Evolutionary conservation across 1,140 invertebrate species (phyloP), one percentile per base, ranked within the genome.

Genomic region (Leptoteleia sp.): DNA sequence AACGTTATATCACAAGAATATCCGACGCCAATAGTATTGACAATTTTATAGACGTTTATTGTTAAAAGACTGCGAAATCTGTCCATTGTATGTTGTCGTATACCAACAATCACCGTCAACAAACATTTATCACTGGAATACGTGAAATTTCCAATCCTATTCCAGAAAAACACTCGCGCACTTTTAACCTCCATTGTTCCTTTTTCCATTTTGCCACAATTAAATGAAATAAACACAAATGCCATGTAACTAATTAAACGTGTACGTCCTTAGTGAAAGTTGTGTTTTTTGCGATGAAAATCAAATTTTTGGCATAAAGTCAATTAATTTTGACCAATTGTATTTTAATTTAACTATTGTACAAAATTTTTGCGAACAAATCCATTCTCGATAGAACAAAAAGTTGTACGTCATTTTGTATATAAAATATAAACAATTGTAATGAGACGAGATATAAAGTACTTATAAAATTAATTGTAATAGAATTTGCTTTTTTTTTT

Each of bases 11-110:
- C 19, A 22, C 2, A 5, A 22, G 5, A 5, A 22, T 22, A 22
- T 3, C 19, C 19, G 5, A 22, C 19, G 19, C 5, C 19, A 5
- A 22, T 65, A 65, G 35, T 42, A 42, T 52, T 42, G 15, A 29
- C 4, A 27, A 55, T 33, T 65, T 35, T 43, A 22, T 81, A 81
- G 61, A 76, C 22, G 31, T 67, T 54, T 52, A 70, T 70, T 70
- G 35, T 50, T 19, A 81, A 75, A 88, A 88, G 87, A 88, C 87
- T 88, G 87, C 72, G 68, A 81, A 85, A 87, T 88, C 87, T 88
- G 85, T 88, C 87, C 87, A 86, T 83, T 40, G 38, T 13, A 54
- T 3, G 11, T 45, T 17, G 6, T 42, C 17, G 57, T 48, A 31
- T 9, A 3, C 13, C 5, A 50, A 45, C 52, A 33, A 68, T 50